Evolutionary conservation across 2,797 vertebrate genomes (phyloP).

Genomic region (Myotis daubentonii): DNA sequence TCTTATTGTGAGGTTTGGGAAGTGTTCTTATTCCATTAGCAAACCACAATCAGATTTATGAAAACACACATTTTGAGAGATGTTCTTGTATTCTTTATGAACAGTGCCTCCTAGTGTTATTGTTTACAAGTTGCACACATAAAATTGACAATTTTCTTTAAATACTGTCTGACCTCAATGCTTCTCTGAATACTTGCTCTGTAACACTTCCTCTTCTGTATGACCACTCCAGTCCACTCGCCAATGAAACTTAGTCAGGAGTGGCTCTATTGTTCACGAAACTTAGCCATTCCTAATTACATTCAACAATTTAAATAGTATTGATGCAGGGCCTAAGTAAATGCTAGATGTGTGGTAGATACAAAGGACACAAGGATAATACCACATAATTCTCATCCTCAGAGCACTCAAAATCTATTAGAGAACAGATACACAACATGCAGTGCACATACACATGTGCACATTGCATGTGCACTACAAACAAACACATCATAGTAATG

Average conservation of each 20-base stretch:
- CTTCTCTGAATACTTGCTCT: neutral
- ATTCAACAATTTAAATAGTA: neutral
- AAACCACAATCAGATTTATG: neutral
- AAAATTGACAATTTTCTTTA: neutral
- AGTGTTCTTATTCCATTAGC: constrained; percentile 10
- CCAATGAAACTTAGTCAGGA: neutral
- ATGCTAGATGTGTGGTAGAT: neutral
- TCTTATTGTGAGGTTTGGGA: neutral
- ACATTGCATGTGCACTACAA: neutral
- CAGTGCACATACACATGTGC: neutral
- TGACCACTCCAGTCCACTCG: neutral
- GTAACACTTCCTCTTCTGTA: neutral
- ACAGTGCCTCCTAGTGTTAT: neutral
- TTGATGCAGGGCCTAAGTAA: neutral
- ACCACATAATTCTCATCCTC: neutral
- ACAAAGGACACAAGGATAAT: neutral
- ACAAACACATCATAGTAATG: neutral
- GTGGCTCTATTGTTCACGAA: neutral
- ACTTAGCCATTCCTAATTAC: neutral
- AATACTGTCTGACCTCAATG: neutral
- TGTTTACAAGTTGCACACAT: neutral
- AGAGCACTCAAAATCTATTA: neutral
- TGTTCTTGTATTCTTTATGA: neutral
- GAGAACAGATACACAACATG: neutral
- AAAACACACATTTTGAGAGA: neutral